A percentile compares a stretch with the other conserved stretches of the same genome.
phyloP scores from a whole-genome alignment of 2,113 vertebrate species.

The Bufo bufo region DNA sequence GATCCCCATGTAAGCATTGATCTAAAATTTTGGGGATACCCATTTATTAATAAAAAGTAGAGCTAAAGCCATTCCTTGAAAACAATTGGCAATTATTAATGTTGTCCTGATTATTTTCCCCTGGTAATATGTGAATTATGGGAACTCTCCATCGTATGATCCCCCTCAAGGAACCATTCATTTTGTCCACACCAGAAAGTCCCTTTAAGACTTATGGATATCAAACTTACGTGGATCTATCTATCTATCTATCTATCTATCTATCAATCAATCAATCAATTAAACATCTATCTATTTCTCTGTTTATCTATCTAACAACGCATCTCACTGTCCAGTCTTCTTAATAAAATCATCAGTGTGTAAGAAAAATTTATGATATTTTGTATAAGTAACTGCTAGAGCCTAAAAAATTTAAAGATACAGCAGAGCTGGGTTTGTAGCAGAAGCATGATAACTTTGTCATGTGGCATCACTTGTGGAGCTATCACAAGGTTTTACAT shows the following conservation, averaged over 20 bases:
- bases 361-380: neutral
- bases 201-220: neutral
- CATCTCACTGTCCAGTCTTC: neutral
- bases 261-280: neutral
- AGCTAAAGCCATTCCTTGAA: neutral
- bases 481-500: neutral
- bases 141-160: neutral
- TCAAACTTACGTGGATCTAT: neutral
- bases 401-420: neutral
- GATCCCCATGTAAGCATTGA: too few species aligned
- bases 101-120: neutral
- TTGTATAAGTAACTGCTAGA: neutral
- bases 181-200: neutral
- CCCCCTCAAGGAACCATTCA: neutral
- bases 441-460: neutral
- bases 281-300: neutral
- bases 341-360: neutral
- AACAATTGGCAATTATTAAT: neutral
- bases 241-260: neutral
- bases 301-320: neutral
- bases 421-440: neutral
- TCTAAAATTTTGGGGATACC: too few species aligned
- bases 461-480: neutral
- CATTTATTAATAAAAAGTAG: too few species aligned
- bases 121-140: neutral